Conservation (phyloP, 2,113 vertebrate genomes). For the Callopanchax toddi region DNA sequence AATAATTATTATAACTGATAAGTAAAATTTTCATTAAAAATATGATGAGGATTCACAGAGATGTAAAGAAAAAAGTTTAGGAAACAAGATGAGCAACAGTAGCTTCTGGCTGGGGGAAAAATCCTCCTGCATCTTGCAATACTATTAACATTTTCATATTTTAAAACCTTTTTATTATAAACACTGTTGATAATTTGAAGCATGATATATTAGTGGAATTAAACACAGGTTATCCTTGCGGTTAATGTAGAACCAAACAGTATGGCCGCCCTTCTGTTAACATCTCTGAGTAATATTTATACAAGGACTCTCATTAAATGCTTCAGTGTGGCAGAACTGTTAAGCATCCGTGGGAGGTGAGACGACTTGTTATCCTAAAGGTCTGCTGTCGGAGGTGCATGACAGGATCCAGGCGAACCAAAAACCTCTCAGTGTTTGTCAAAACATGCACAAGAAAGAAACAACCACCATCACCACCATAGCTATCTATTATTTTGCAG, state of each 20-base stretch:
- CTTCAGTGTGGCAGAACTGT: conserved; percentile 60
- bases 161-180: background rate
- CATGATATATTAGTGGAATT: background rate
- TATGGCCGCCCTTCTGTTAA: background rate
- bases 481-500: too few relatives aligned
- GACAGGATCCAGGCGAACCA: conserved; percentile 65
- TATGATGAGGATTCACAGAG: conserved; percentile 16
- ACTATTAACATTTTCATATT: conserved; percentile 14
- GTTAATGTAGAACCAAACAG: background rate
- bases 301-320: conserved; percentile 58
- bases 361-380: conserved; percentile 36
- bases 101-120: conserved; percentile 25
- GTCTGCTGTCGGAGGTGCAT: conserved; percentile 56
- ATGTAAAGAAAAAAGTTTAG: conserved; percentile 12
- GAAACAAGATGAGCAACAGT: conserved; percentile 12
- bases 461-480: conserved; percentile 1
- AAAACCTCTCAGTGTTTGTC: conserved; percentile 14
- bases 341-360: conserved; percentile 40
- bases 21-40: conserved; percentile 16
- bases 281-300: conserved; percentile 21
- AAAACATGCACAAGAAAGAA: too few relatives aligned
- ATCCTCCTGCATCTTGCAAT: conserved; percentile 21
- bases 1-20: conserved; percentile 6
- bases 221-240: background rate
- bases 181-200: background rate